Conservation (phyloP, 2,888 invertebrate species). For the Eupithecia exiguata region DNA sequence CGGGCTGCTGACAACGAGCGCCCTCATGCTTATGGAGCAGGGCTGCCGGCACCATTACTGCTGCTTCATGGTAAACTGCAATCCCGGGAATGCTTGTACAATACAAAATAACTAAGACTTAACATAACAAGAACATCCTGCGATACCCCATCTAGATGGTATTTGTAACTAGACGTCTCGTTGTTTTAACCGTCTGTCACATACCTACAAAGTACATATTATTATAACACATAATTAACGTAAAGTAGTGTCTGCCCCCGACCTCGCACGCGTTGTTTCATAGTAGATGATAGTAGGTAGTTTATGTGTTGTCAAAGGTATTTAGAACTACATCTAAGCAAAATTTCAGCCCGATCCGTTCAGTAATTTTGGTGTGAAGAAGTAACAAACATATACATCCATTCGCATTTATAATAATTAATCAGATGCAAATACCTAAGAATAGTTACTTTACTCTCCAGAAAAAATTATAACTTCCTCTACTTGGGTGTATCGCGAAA, state of each 20-base stretch:
- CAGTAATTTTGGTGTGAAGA: too few relatives aligned
- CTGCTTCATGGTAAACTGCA: not conserved
- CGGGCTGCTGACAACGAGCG: not conserved
- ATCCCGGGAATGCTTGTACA: not conserved
- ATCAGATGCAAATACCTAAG: not conserved
- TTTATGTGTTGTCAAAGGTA: too few relatives aligned
- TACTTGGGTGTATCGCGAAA: not conserved
- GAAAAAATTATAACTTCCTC: not conserved
- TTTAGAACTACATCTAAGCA: not conserved
- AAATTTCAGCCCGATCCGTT: not conserved
- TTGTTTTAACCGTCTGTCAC: too few relatives aligned
- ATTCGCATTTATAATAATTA: not conserved
- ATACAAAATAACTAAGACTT: not conserved
- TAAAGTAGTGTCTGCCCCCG: not conserved
- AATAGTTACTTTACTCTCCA: not conserved
- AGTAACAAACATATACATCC: not conserved
- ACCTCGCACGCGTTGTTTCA: not conserved
- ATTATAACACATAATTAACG: not conserved
- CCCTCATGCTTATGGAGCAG: not conserved
- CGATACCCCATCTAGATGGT: not conserved
- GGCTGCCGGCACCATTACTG: not conserved
- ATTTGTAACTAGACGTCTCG: too few relatives aligned
- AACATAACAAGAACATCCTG: not conserved
- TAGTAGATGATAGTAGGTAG: not conserved
- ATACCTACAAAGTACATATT: too few relatives aligned